Conservation (phyloP, 2,113 vertebrate genomes). For the Macrotus californicus region DNA sequence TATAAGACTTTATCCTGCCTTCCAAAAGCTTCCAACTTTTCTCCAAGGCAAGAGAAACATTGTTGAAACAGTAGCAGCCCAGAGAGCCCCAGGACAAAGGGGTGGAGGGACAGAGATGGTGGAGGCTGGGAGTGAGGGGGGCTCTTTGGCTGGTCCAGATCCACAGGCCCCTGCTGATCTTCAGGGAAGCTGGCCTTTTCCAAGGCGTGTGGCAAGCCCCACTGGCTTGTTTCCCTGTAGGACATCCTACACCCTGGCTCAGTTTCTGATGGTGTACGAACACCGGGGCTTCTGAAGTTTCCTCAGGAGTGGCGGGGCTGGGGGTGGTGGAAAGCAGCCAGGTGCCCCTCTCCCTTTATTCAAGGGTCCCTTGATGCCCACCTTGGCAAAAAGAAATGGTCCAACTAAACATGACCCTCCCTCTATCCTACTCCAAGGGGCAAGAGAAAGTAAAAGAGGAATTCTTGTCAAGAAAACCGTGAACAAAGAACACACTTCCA, state of each 20-base stretch:
- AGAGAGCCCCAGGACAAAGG: not conserved
- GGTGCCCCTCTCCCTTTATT: not conserved
- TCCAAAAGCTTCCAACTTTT: not conserved
- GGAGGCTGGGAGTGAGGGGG: not conserved
- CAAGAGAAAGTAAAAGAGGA: not conserved
- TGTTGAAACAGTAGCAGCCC: not conserved
- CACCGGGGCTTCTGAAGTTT: not conserved
- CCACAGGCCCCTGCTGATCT: not conserved
- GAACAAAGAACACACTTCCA: not conserved
- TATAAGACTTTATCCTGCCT: not conserved
- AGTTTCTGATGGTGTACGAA: not conserved
- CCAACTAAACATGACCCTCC: not conserved
- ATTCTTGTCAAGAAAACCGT: not conserved
- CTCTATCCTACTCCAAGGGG: not conserved
- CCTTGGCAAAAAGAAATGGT: not conserved
- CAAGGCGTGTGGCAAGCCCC: not conserved
- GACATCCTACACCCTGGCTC: not conserved
- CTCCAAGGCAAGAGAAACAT: not conserved
- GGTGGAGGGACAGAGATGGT: not conserved
- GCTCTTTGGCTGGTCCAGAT: not conserved
- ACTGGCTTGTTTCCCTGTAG: not conserved
- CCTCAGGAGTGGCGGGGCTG: not conserved
- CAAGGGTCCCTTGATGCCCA: not conserved
- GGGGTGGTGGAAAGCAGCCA: not conserved
- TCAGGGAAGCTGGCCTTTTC: not conserved